These are phyloP conservation scores for Iguana delicatissima DNA, from an alignment of 2,797 vertebrate species.

Conservation along the genomic window DNA sequence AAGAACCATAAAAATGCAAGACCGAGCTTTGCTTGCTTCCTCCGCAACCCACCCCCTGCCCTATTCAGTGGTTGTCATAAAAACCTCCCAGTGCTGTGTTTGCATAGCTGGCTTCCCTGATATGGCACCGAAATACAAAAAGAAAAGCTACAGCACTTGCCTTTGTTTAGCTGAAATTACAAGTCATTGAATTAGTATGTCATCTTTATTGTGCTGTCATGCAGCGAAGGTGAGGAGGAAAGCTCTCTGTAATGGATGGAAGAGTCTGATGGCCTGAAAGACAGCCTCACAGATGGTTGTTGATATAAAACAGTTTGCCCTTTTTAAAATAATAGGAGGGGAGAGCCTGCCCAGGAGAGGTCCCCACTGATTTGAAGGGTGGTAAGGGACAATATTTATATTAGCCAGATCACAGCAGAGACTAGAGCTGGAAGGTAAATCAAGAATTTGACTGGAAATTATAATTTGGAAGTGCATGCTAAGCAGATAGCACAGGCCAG, in stretches of 20 bases:
- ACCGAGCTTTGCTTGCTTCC: slow-evolving; percentile 77
- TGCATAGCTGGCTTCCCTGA: slow-evolving; percentile 87
- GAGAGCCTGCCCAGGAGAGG: slow-evolving; percentile 60
- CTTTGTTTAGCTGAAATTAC: slow-evolving; percentile 88
- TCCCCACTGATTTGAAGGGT: slow-evolving; percentile 68
- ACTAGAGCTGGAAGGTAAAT: slow-evolving; percentile 69
- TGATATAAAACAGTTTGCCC: slow-evolving; percentile 80
- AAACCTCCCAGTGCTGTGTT: slow-evolving; percentile 85
- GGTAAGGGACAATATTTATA: slow-evolving; percentile 70
- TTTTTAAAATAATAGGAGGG: neutral
- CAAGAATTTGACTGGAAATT: slow-evolving; percentile 65
- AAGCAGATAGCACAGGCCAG: slow-evolving; percentile 62
- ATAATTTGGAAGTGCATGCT: slow-evolving; percentile 70
- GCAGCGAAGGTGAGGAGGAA: slow-evolving; percentile 83
- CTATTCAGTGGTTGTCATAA: slow-evolving; percentile 86
- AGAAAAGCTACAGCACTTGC: slow-evolving; percentile 81
- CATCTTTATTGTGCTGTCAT: slow-evolving; percentile 89
- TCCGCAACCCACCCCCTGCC: slow-evolving; percentile 5
- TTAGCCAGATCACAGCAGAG: slow-evolving; percentile 64
- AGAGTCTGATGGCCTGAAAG: slow-evolving; percentile 85
- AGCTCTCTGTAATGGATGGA: slow-evolving; percentile 84
- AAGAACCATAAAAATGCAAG: slow-evolving; percentile 84
- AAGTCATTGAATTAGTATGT: slow-evolving; percentile 90
- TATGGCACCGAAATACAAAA: slow-evolving; percentile 85
- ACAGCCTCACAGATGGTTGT: slow-evolving; percentile 86